These are phyloP conservation scores for Telmatherina bonti DNA, from an alignment of 2,797 vertebrate species.

Conservation along the genomic window DNA sequence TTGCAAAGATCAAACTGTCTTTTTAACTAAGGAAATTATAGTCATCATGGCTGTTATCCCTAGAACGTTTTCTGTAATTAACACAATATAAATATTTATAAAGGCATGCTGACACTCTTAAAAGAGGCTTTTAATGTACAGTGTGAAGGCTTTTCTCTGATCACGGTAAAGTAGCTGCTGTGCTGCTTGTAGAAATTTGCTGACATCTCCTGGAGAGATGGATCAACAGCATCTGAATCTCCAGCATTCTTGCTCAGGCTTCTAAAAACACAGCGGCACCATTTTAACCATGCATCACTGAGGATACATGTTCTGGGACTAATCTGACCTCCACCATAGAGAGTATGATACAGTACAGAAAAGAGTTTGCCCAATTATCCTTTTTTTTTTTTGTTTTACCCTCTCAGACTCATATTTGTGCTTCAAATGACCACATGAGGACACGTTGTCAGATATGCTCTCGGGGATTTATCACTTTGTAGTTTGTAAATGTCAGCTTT, in stretches of 20 bases:
- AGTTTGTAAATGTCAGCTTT: no score
- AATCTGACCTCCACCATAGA: background rate
- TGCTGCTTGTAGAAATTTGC: constrained; percentile 49
- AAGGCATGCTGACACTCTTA: background rate
- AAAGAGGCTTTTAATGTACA: background rate
- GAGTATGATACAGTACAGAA: background rate
- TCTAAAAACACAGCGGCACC: background rate
- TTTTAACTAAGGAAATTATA: background rate
- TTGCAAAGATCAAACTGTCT: background rate
- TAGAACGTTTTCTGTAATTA: background rate
- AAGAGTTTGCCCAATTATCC: background rate
- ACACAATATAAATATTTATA: background rate
- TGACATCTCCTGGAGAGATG: constrained; percentile 74
- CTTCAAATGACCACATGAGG: background rate
- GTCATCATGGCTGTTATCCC: background rate
- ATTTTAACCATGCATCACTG: background rate
- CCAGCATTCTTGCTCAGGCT: background rate
- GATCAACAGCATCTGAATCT: constrained; percentile 33
- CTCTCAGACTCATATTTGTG: no score
- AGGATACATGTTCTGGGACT: background rate
- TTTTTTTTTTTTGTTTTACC: background rate
- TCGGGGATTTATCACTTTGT: no score
- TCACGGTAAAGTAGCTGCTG: background rate
- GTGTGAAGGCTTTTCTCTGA: background rate
- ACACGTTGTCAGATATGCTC: no score